Conservation (phyloP, 2,113 vertebrate genomes). For the Poeciliopsis turrubarensis region DNA sequence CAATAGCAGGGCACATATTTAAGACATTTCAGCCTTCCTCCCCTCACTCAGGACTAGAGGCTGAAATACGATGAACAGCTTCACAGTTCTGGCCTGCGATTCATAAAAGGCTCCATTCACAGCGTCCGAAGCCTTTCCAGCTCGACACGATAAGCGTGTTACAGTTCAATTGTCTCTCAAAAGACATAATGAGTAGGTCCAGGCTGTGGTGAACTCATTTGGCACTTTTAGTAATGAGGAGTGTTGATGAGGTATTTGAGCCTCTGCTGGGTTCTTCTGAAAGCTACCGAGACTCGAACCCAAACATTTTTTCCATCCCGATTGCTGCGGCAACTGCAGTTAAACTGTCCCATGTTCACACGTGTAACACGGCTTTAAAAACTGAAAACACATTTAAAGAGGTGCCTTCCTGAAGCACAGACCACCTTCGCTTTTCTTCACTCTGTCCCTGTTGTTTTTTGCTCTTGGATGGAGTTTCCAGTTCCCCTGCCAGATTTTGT, state of each 20-base stretch:
- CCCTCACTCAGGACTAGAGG: conserved; percentile 28
- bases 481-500: conserved; percentile 65
- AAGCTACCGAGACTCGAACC: conserved; percentile 61
- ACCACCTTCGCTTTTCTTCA: conserved; percentile 44
- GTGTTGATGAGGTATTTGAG: conserved; percentile 74
- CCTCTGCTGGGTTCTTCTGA: conserved; percentile 54
- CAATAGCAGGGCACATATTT: conserved; percentile 52
- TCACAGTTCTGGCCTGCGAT: conserved; percentile 40
- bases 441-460: conserved; percentile 64
- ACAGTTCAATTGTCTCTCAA: conserved; percentile 71
- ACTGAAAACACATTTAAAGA: conserved; percentile 27
- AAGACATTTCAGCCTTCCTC: conserved; percentile 53
- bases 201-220: conserved; percentile 70
- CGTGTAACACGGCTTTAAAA: conserved; percentile 53
- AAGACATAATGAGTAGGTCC: conserved; percentile 72
- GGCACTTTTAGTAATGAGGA: conserved; percentile 75
- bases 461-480: conserved; percentile 55
- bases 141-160: conserved; percentile 66
- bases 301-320: conserved; percentile 57
- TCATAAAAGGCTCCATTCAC: conserved; percentile 51
- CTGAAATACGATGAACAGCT: conserved; percentile 34
- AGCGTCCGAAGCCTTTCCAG: conserved; percentile 36
- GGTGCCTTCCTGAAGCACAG: conserved; percentile 18
- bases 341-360: conserved; percentile 45
- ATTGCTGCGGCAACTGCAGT: conserved; percentile 51